Base-by-base conservation (phyloP, 2,888 invertebrate genomes). In the Morinoia aosen region DNA sequence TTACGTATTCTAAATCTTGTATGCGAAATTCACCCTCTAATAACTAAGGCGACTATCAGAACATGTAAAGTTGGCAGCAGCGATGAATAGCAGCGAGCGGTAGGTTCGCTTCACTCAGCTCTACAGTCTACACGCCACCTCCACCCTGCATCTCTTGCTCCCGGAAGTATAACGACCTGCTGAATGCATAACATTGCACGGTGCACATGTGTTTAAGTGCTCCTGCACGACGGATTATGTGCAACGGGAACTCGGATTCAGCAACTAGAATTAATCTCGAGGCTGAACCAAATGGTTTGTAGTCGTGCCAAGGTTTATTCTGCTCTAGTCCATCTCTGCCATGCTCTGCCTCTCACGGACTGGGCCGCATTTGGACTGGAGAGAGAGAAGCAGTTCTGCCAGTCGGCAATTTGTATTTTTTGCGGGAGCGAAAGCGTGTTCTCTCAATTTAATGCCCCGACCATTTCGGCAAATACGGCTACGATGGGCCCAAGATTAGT, bases 401-500 rank as follows among this genome's bases (percentile, higher is more conserved):
- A 76, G 76, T 76, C 76, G 76, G 76, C 76, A 76, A 76, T 76
- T 76, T 76, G 76, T 76, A 76, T 76, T 76, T 76, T 76, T 76
- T 76, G 76, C 25, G 76, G 76, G 7, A 16, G 76, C 25, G 33
- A 76, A 76, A 76, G 76, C 76, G 76, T 76, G 76, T 76, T 39
- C 90, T 39, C 90, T 90, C 39, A 90, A 90, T 90, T 90, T 90
- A 90, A 90, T 90, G 90, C 39, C 90, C 76, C 90, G 39, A 19
- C 40, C 90, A 48, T 90, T 90, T 48, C 40, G 48, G 90, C 90
- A 90, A 90, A 90, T 90, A 90, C 48, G 48, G 90, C 90, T 16
- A 90, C 90, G 90, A 90, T 90, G 90, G 48, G 19, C 90, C 40
- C 48, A 90, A 90, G 90, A 90, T 90, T 90, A 90, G 90, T 90